Evolutionary conservation across 2,888 invertebrate genomes (phyloP), one percentile per base, ranked within the genome.

Genomic region (Julus scandinavius): DNA sequence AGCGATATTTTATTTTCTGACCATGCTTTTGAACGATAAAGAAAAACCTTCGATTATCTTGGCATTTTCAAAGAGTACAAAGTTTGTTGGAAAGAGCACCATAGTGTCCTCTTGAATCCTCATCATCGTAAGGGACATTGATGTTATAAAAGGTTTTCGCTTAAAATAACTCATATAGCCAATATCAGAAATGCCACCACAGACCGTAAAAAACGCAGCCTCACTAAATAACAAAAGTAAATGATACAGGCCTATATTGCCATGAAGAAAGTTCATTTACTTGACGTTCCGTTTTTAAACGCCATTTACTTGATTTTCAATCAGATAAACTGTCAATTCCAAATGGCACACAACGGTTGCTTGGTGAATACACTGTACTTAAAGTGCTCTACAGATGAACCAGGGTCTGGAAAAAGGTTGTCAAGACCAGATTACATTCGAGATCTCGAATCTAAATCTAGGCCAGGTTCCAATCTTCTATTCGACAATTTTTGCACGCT

Each of bases 361-460:
- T 72, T 11, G 72, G 5, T 72, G 29, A 72, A 72, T 72, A 29
- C 72, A 9, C 72, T 72, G 29, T 72, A 72, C 72, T 72, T 72
- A 72, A 72, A 72, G 72, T 20, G 29, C 72, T 72, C 29, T 72
- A 72, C 72, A 29, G 29, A 72, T 72, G 72, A 72, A 72, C 29
- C 72, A 29, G 72, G 7, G 29, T 2, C 20, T n/a, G 13, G 29
- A 29, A 29, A 72, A 72, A 2, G 72, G 72, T 72, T 72, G 72
- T 72, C 72, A 72, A 72, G 72, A 72, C 72, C 72, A 72, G 72
- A 72, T 72, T 72, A 72, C 72, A 72, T 72, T 29, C 72, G 29
- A 5, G 29, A 72, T 29, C 29, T 72, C 29, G 7, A 29, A 72
- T 20, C 7, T 72, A 72, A 72, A 72, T 72, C 72, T 72, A 72